Evolutionary conservation across 2,888 invertebrate species (phyloP).

Genomic region (Brachypalpus laphriformis): DNA sequence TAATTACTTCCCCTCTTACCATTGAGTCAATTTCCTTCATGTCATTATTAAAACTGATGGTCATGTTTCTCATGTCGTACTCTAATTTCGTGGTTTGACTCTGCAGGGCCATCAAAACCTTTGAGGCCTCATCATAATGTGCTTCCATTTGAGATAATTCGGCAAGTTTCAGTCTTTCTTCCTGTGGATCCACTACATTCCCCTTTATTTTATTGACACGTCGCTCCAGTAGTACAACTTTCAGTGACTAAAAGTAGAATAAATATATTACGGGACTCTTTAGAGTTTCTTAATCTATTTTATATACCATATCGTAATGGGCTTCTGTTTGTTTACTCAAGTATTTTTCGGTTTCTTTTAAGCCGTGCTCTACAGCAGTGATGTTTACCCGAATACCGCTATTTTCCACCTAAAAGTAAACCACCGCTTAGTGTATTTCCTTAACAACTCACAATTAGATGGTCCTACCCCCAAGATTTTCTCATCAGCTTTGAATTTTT

Average conservation of each 20-base stretch:
- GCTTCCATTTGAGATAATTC: slow-evolving; percentile 83
- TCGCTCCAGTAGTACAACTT: slow-evolving; percentile 82
- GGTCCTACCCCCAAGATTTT: slow-evolving; percentile 75
- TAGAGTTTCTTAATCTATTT: background rate
- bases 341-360: slow-evolving; percentile 81
- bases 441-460: background rate
- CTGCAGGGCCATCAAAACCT: slow-evolving; percentile 83
- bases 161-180: slow-evolving; percentile 81
- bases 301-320: slow-evolving; percentile 85
- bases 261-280: background rate
- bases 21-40: slow-evolving; percentile 82
- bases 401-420: slow-evolving; percentile 76
- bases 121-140: slow-evolving; percentile 81
- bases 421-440: background rate
- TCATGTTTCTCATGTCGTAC: slow-evolving; percentile 85
- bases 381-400: slow-evolving; percentile 77
- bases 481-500: slow-evolving; percentile 78
- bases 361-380: slow-evolving; percentile 75
- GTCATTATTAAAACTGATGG: slow-evolving; percentile 83
- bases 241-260: slow-evolving; percentile 79
- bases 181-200: slow-evolving; percentile 79
- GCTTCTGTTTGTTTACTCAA: slow-evolving; percentile 85
- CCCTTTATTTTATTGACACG: slow-evolving; percentile 81
- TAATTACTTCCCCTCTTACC: too few relatives aligned
- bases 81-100: slow-evolving; percentile 84